phyloP scores from a whole-genome alignment of 2,113 vertebrate species.

The Lasiurus cinereus region DNA sequence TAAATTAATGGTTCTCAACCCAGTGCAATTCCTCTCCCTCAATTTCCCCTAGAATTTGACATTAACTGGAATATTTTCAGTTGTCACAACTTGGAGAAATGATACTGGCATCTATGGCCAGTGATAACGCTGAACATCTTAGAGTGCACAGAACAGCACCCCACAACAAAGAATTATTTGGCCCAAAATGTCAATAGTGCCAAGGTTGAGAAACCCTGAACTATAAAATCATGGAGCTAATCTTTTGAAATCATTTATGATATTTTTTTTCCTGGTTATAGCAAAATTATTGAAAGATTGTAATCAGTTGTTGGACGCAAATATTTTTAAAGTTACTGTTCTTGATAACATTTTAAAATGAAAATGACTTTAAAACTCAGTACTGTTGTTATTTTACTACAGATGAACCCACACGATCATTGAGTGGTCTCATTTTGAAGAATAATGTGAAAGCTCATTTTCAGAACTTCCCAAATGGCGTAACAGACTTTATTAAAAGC shows the following conservation, averaged over 20 bases:
- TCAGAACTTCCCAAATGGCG: conserved; percentile 97
- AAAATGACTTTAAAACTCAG: conserved; percentile 51
- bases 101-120: not conserved
- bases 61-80: conserved; percentile 21
- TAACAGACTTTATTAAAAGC: conserved; percentile 98
- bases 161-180: not conserved
- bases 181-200: not conserved
- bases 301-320: not conserved
- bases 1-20: conserved; percentile 56
- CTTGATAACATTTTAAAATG: conserved; percentile 11
- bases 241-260: conserved; percentile 41
- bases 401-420: conserved; percentile 98
- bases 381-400: conserved; percentile 73
- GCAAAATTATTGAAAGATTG: conserved; percentile 53
- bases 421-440: conserved; percentile 98
- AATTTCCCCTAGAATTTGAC: not conserved
- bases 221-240: conserved; percentile 42
- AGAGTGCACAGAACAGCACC: not conserved
- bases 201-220: conserved; percentile 41
- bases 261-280: conserved; percentile 32
- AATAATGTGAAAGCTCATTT: conserved; percentile 99
- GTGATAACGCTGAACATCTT: not conserved
- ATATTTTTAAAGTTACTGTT: conserved; percentile 44
- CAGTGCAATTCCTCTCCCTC: not conserved
- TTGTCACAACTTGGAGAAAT: not conserved